These are phyloP conservation scores for Chymomyza costata DNA, from an alignment of 1,140 invertebrate species.

Conservation along the genomic window DNA sequence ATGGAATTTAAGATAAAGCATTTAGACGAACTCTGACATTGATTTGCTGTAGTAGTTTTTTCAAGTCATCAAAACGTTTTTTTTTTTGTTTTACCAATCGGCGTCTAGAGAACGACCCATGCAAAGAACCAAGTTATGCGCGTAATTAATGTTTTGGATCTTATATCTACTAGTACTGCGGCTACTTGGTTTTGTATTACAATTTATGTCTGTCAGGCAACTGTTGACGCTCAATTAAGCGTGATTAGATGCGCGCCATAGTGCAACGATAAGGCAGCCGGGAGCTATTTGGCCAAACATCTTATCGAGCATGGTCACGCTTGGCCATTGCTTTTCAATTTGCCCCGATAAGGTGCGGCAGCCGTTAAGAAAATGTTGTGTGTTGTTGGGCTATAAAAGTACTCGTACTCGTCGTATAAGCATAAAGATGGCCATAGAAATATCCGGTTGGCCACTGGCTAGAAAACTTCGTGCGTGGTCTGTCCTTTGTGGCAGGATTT, in stretches of 20 bases:
- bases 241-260: constrained; percentile 54
- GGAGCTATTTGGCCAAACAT: constrained; percentile 31
- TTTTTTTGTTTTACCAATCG: background rate
- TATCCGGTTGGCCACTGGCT: no score
- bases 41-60: no score
- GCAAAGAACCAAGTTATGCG: constrained; percentile 26
- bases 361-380: constrained; percentile 2
- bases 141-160: constrained; percentile 51
- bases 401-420: no score
- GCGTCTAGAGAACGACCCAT: constrained; percentile 8
- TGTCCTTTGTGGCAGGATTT: constrained; percentile 25
- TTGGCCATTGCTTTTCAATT: constrained; percentile 15
- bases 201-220: constrained; percentile 28
- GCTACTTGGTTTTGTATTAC: constrained; percentile 32
- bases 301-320: constrained; percentile 38
- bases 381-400: no score
- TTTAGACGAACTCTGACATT: background rate
- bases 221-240: constrained; percentile 34
- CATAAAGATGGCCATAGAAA: no score
- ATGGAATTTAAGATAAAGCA: background rate
- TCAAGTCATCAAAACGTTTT: no score
- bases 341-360: constrained; percentile 31
- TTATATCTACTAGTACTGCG: background rate
- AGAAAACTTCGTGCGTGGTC: constrained; percentile 35
- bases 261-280: constrained; percentile 17